These are phyloP conservation scores for Spilarctia lutea DNA, from an alignment of 2,888 invertebrate genomes.

Conservation along the genomic window DNA sequence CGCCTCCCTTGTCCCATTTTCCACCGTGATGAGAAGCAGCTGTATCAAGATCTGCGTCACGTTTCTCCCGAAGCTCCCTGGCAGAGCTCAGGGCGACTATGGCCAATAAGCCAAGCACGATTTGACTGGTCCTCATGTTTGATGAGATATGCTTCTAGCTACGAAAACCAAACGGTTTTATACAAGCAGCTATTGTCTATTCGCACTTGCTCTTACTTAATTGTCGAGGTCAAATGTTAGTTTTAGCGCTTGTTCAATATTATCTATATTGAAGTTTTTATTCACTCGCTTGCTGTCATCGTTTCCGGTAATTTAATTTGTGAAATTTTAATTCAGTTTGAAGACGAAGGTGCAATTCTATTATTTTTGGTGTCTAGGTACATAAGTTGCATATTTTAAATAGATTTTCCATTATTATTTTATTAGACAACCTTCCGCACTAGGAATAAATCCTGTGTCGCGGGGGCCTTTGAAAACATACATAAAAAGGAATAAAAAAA, in stretches of 20 bases:
- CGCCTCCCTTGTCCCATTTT: slow-evolving; percentile 67
- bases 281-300: not conserved
- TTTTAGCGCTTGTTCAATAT: slow-evolving; percentile 2
- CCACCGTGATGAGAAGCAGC: slow-evolving; percentile 74
- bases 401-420: not conserved
- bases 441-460: no score
- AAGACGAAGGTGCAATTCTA: not conserved
- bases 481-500: no score
- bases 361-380: not conserved
- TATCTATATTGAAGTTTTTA: slow-evolving; percentile 5
- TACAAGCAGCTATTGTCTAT: not conserved
- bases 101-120: slow-evolving; percentile 75
- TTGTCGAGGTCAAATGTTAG: slow-evolving; percentile 11
- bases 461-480: no score
- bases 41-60: slow-evolving; percentile 80
- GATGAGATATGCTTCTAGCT: slow-evolving; percentile 8
- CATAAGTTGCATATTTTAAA: not conserved
- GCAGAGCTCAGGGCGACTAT: slow-evolving; percentile 78
- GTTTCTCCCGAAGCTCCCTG: slow-evolving; percentile 78
- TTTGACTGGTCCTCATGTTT: slow-evolving; percentile 68
- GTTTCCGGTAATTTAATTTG: not conserved
- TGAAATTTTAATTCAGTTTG: not conserved
- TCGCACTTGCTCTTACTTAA: slow-evolving; percentile 4
- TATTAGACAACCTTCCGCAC: no score
- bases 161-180: slow-evolving; percentile 4